Evolutionary conservation across 2,113 vertebrate genomes (phyloP).

Genomic region (Nothocercus nigrocapillus): DNA sequence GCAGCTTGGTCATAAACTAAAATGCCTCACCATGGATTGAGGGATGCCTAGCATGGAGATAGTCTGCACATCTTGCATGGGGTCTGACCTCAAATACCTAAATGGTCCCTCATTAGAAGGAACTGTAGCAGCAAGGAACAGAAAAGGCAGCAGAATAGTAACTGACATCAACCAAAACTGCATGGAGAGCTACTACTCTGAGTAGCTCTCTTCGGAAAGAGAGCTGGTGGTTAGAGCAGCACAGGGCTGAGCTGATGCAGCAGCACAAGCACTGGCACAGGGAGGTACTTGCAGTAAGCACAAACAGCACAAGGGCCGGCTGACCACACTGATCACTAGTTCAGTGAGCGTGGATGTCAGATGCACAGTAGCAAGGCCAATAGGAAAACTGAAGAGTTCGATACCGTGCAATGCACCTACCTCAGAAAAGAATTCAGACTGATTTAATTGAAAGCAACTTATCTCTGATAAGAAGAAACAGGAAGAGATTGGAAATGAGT

Average conservation of each 20-base stretch:
- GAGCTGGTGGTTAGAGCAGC: background rate
- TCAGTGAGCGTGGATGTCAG: background rate
- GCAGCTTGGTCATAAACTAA: background rate
- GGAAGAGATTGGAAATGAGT: background rate
- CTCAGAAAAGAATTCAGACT: background rate
- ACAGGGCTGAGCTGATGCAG: background rate
- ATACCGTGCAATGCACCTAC: background rate
- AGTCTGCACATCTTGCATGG: background rate
- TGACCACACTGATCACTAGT: background rate
- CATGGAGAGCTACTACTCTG: background rate
- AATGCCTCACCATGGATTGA: background rate
- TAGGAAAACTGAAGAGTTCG: background rate
- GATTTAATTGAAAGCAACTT: background rate
- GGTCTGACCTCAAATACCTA: background rate
- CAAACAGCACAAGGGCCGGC: background rate
- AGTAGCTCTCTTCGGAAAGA: background rate
- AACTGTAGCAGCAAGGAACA: background rate
- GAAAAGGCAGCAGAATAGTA: background rate
- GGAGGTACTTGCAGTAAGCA: background rate
- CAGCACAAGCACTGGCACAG: accelerated
- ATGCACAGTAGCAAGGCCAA: background rate
- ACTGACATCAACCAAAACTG: background rate
- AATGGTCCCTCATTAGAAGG: background rate
- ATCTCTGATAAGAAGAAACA: background rate
- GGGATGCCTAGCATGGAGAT: background rate